These are phyloP conservation scores for Amblyopsis hoosieri DNA, from an alignment of 2,797 vertebrate species.

Conservation along the genomic window DNA sequence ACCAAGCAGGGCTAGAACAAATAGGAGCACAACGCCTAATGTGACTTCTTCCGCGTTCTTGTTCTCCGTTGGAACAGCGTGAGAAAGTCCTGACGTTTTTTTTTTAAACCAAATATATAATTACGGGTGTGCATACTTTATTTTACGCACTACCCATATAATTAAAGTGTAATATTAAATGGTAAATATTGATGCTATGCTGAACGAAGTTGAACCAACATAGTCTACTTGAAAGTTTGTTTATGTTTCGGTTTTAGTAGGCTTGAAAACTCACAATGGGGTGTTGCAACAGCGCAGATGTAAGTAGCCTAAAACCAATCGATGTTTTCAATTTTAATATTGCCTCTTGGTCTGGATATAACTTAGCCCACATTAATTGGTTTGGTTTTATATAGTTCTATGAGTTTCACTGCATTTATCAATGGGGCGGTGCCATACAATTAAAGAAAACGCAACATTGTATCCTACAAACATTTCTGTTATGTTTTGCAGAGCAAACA, in stretches of 20 bases:
- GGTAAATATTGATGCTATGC: no score
- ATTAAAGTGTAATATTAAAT: no score
- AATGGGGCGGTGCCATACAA: background rate
- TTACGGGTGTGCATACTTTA: no score
- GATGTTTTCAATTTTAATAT: background rate
- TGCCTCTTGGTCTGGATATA: no score
- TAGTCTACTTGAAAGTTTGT: background rate
- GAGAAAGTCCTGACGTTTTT: background rate
- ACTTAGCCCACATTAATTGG: no score
- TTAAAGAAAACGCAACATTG: background rate
- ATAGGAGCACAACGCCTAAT: background rate
- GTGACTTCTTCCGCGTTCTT: conserved; percentile 58
- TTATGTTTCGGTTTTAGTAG: background rate
- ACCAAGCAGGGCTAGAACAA: no score
- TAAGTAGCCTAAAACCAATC: background rate
- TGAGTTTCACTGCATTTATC: no score
- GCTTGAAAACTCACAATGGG: background rate
- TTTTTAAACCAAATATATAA: background rate
- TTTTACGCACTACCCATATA: no score
- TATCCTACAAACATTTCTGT: conserved; percentile 1
- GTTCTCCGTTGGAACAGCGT: no score
- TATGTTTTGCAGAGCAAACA: conserved; percentile 74
- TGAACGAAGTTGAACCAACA: no score
- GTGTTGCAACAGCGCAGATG: conserved; percentile 1
- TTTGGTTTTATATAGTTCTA: no score